Percentiles rank a stretch among this genome's conserved stretches.
These are phyloP conservation scores for Columba janthina DNA, from an alignment of 2,113 vertebrate species.

Conservation along the genomic window DNA sequence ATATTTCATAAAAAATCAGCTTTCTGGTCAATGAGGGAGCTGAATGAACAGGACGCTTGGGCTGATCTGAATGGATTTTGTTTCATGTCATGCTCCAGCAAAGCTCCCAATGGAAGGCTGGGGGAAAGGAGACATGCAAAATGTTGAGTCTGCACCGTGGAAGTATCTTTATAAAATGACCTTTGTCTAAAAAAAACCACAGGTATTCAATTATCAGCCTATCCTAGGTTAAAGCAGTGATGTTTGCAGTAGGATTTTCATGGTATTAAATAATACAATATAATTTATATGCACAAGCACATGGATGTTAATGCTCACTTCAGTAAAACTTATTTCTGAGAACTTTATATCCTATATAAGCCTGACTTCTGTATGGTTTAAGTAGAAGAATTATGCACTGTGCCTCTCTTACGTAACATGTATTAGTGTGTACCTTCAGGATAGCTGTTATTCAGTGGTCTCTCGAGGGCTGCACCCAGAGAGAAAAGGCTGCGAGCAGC, in stretches of 20 bases:
- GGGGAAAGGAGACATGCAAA: neutral
- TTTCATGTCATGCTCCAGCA: neutral
- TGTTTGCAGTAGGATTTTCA: conserved; percentile 27
- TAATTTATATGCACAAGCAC: neutral
- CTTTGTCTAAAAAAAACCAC: neutral
- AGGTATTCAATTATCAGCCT: neutral
- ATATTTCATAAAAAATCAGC: neutral
- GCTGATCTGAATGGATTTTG: neutral
- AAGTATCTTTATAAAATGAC: neutral
- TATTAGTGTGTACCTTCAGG: neutral
- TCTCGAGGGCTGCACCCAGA: neutral
- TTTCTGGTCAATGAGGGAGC: neutral
- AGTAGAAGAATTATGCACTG: neutral
- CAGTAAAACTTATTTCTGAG: neutral
- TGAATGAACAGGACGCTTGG: neutral
- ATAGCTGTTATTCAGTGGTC: neutral
- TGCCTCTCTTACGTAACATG: neutral
- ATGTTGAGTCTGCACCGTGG: neutral
- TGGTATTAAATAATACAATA: neutral
- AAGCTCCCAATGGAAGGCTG: neutral
- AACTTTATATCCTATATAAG: neutral
- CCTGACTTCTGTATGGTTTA: neutral
- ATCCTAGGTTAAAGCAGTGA: neutral
- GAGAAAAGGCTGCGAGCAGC: neutral
- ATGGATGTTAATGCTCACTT: neutral